Conservation (phyloP, 2,113 vertebrate genomes). For the Bos indicus region DNA sequence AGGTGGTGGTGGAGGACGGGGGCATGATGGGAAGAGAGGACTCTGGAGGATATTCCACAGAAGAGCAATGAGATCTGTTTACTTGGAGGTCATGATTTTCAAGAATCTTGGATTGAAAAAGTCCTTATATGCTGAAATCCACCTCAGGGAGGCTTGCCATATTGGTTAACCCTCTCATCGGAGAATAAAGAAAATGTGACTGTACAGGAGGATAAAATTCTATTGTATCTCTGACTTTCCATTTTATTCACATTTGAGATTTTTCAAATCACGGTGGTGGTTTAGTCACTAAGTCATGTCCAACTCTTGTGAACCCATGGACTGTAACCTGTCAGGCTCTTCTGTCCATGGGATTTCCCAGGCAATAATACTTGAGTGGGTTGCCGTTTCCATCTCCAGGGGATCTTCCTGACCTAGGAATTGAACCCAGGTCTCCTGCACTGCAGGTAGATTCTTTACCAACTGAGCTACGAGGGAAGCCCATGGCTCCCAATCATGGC, state of each 20-base stretch:
- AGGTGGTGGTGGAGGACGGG: neutral
- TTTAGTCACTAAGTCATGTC: neutral
- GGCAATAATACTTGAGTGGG: neutral
- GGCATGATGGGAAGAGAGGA: rapidly evolving
- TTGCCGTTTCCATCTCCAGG: neutral
- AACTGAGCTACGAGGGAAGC: neutral
- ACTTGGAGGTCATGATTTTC: neutral
- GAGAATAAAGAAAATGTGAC: neutral
- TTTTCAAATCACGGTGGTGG: neutral
- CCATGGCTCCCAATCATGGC: neutral
- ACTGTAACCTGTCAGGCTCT: neutral
- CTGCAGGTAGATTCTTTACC: neutral
- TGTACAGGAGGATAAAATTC: neutral
- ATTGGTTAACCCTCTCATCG: neutral
- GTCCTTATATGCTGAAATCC: neutral
- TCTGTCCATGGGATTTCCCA: neutral
- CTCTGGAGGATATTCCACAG: neutral
- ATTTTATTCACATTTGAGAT: neutral
- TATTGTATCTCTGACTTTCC: neutral
- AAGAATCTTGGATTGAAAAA: neutral
- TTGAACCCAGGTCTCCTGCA: neutral
- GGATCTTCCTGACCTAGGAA: neutral
- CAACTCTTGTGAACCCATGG: neutral
- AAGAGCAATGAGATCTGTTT: neutral
- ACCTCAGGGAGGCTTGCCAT: neutral